Evolutionary conservation across 2,797 vertebrate species (phyloP), one percentile per base, ranked within the genome.

Genomic region (Gymnothorax javanicus): DNA sequence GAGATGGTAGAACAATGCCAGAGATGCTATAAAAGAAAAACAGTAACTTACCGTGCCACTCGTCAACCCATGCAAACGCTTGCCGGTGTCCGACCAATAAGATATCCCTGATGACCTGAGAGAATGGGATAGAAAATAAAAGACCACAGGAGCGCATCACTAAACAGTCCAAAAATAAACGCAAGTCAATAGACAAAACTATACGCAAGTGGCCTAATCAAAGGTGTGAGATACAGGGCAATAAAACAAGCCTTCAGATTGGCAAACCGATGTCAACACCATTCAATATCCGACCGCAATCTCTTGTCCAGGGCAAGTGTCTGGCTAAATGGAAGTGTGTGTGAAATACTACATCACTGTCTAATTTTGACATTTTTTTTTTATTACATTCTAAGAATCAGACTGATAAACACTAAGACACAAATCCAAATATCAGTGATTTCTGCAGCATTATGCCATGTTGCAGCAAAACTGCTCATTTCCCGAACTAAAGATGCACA

Each of bases 51-150:
- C 95, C 93, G 1, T 93, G 95, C 95, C 95, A 96, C 88, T 96
- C 96, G 13, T 96, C 96, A 89, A 96, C 92, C 95, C 95, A 96
- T 25, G 95, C 91, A 0, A 96, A 96, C 0, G 96, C 95, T 90
- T 96, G 95, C 20, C 94, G 92, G 89, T 95, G 95, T 57, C 95
- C 96, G 0, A 96, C 94, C 87, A 96, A 91, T 86, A 96, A 90
- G 87, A 96, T 92, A 77, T 96, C 95, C 82, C 94, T 93, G 87
- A 96, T 96, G n/a, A 95, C 95, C 95, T 95, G 89, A 11, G 81
- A 83, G 0, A 86, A 0, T 77, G 33, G 73, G 64, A 67, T 17
- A 75, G 33, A 75, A 25, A 69, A 15, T 33, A 15, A 69, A 15
- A 54, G 50, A 27, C 60, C 20, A 27, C 23, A 11, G 13, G 33